Evolutionary conservation across 2,888 invertebrate genomes (phyloP).

Genomic region (Embidobia sp.): DNA sequence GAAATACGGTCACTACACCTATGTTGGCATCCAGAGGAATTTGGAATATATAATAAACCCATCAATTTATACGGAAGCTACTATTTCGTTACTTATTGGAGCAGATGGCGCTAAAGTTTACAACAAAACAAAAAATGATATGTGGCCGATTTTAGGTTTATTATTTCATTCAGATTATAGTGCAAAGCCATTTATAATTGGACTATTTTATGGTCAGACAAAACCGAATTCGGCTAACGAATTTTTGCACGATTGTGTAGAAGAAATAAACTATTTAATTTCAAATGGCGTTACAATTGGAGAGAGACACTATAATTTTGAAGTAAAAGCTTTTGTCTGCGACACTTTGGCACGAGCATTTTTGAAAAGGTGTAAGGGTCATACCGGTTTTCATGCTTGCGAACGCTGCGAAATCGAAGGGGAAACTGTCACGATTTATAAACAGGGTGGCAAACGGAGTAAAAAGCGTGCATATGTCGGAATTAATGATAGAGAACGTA

Average conservation of each 20-base stretch:
- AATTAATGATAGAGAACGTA: no score
- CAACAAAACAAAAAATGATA: no score
- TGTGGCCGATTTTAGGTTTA: no score
- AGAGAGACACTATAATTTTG: neutral
- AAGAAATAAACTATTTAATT: neutral
- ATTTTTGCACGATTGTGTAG: neutral
- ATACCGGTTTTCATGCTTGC: neutral
- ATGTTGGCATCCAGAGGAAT: neutral
- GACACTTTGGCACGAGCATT: neutral
- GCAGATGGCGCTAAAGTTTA: neutral
- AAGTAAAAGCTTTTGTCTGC: slow-evolving; percentile 10
- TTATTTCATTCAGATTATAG: no score
- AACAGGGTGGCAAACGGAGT: no score
- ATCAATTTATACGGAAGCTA: neutral
- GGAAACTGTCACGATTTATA: no score
- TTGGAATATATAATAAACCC: neutral
- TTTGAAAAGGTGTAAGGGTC: slow-evolving; percentile 3
- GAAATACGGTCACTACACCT: neutral
- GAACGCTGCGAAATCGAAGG: slow-evolving; percentile 6
- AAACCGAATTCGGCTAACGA: no score
- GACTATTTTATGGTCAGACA: no score
- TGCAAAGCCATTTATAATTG: no score
- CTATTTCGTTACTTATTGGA: neutral
- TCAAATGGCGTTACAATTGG: neutral
- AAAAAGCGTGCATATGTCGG: no score